These are phyloP conservation scores for Macrosiphum euphorbiae DNA, from an alignment of 2,888 invertebrate species.

Conservation along the genomic window DNA sequence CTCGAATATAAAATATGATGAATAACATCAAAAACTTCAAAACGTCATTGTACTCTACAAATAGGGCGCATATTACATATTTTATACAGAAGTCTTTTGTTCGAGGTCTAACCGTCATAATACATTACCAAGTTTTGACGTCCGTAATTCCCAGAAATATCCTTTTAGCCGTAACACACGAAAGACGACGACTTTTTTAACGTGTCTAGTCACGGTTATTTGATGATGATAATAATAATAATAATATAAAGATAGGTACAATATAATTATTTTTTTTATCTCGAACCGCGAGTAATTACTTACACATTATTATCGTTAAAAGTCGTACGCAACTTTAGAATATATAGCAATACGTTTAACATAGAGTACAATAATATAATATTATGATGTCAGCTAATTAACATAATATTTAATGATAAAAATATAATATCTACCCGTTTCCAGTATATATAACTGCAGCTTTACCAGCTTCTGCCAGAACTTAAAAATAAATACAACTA, in stretches of 20 bases:
- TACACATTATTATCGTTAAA: not conserved
- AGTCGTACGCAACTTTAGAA: not conserved
- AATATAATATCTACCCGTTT: not conserved
- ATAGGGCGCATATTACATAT: not conserved
- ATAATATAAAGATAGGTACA: not conserved
- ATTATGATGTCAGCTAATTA: not conserved
- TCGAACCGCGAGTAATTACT: not conserved
- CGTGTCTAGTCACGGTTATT: not conserved
- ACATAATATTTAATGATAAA: not conserved
- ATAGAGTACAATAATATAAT: not conserved
- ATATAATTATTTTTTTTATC: not conserved
- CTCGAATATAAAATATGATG: not conserved
- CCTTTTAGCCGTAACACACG: not conserved
- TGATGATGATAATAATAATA: not conserved
- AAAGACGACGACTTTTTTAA: not conserved
- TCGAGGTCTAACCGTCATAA: not conserved
- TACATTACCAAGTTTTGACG: not conserved
- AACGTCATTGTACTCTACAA: not conserved
- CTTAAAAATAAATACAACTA: not conserved
- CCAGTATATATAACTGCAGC: not conserved
- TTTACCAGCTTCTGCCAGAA: not conserved
- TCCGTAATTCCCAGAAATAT: not conserved
- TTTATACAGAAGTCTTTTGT: conserved; percentile 7
- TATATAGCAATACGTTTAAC: not conserved
- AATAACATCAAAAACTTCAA: conserved; percentile 9